Evolutionary conservation across 2,113 vertebrate species (phyloP), one percentile per base, ranked within the genome.

Genomic region (Gambusia holbrooki): DNA sequence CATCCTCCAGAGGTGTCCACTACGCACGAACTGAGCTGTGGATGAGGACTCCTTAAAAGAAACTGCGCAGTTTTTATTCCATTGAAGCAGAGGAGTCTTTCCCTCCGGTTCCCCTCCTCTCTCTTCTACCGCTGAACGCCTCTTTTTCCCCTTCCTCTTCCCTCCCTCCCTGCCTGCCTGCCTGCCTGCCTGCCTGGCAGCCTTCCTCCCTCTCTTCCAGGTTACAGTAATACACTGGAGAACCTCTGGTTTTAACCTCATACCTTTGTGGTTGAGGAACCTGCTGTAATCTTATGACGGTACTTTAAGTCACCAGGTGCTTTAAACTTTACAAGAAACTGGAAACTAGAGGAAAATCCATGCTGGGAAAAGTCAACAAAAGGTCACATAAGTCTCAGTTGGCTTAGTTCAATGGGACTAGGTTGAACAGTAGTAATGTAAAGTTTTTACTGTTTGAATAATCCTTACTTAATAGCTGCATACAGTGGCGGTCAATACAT

Each of bases 1-100:
- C 45, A 48, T 48, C 45, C 14, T 48, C 45, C 27, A 29, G n/a
- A 8, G 6, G 37, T 14, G 40, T 73, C 70, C 70, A 17, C 42
- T 14, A 22, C 66, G 66, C 5, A 70, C 71, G 78, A 76, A 27
- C 66, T 73, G 77, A 75, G 71, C 74, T 1, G 62, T 15, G 29
- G 29, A 63, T 19, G 13, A 66, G 74, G 80, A 81, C 62, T 69
- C 82, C 70, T 73, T 71, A 63, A 88, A 37, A 86, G 84, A 91
- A 90, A 94, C 82, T 95, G 94, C 94, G 94, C 94, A 95, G 93
- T 94, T 95, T 94, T 87, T 88, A 94, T 93, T 95, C 93, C 90
- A 88, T 85, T 93, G 84, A 91, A 88, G 86, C 90, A 84, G 80
- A 92, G 84, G 51, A 87, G 86, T 89, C 85, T 74, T 88, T 87